Base-by-base conservation (phyloP, 2,113 vertebrate species). In the Grallaria varia region DNA sequence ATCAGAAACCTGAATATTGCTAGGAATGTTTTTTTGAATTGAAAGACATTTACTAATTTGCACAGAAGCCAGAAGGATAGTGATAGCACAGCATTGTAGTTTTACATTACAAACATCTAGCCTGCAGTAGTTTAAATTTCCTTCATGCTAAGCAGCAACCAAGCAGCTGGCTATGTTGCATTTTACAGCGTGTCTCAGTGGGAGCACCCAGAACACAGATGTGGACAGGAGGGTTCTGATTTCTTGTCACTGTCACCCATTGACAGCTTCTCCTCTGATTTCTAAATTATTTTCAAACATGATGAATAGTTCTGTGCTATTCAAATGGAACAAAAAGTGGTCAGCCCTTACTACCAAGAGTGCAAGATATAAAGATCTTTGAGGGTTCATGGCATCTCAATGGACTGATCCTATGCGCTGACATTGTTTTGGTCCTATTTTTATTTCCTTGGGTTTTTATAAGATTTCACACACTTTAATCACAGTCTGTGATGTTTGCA, bases 141-240 rank as follows among this genome's bases (percentile, higher is more conserved):
- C 28, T 73, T 68, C 72, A 35, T 58, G 28, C 15, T 4, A 1
- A 47, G 27, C 62, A 67, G 62, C 66, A 75, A 35, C 10, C n/a
- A 39, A 35, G 31, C 27, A 69, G 31, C n/a, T 45, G 53, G 3
- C 30, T 82, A 27, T 45, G 39, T 19, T 49, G 24, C 4, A 9
- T 27, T 68, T 67, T 73, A 59, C 6, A 52, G 37, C 30, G 14
- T 64, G 42, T 31, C 18, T 31, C 62, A 64, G 42, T n/a, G 47
- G 8, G 5, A 7, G 14, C 21, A 59, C 7, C 6, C 7, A 20
- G 64, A 87, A 58, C 0, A 0, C 13, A 53, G 24, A 49, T 40
- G 59, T 42, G 21, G 21, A n/a, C 53, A 33, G 10, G 28, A 40
- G 72, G 45, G 19, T 73, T 49, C 24, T 52, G 17, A 47, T 55